These are phyloP conservation scores for Hyperoodon ampullatus DNA, from an alignment of 2,113 vertebrate species.

Conservation along the genomic window DNA sequence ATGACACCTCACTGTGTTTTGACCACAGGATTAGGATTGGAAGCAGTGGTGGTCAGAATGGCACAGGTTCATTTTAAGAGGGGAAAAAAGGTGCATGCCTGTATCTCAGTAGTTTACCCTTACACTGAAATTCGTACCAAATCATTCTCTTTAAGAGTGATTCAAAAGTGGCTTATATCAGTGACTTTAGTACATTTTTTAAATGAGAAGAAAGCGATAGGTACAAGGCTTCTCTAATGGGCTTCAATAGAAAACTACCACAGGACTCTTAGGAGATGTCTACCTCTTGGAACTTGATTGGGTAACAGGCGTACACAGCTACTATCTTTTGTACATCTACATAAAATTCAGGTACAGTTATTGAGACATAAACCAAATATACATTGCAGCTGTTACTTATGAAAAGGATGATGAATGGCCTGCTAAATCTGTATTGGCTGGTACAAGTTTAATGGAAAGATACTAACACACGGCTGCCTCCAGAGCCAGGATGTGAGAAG, in stretches of 20 bases:
- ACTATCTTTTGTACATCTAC: not conserved
- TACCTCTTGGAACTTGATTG: not conserved
- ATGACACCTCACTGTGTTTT: not conserved
- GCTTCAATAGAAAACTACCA: not conserved
- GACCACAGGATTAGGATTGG: not conserved
- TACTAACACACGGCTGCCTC: fast-evolving
- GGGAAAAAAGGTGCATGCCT: not conserved
- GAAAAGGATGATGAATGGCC: not conserved
- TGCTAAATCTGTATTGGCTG: not conserved
- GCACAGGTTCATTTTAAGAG: not conserved
- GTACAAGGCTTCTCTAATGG: not conserved
- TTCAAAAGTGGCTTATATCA: not conserved
- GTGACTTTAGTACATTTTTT: not conserved
- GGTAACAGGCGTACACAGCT: not conserved
- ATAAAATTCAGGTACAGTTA: not conserved
- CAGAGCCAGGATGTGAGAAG: not conserved
- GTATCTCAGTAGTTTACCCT: not conserved
- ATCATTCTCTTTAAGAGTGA: not conserved
- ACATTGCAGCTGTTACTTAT: not conserved
- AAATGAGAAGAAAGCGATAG: not conserved
- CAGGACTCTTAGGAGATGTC: not conserved
- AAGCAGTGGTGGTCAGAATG: not conserved
- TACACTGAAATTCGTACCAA: not conserved
- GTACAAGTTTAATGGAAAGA: not conserved
- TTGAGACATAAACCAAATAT: not conserved